phyloP scores from a whole-genome alignment of 2,113 vertebrate species.

The Leptosomus discolor region DNA sequence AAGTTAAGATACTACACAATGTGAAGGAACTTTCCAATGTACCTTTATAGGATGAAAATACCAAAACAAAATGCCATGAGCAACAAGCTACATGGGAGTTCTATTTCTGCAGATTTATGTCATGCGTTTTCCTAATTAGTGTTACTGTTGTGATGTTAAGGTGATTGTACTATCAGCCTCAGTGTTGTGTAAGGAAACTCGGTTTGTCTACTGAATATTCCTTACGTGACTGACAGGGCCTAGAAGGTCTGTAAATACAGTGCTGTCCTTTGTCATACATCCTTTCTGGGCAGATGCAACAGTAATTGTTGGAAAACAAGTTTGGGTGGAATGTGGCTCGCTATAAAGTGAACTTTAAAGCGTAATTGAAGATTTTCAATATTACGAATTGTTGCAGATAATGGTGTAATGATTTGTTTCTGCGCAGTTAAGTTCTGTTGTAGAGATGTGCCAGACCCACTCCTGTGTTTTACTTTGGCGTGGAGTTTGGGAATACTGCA shows the following conservation, averaged over 20 bases:
- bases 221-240: background rate
- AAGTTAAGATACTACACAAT: background rate
- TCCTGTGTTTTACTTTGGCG: background rate
- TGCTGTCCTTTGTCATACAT: background rate
- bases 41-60: background rate
- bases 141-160: background rate
- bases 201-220: background rate
- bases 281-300: background rate
- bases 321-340: background rate
- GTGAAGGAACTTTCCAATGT: background rate
- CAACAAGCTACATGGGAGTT: background rate
- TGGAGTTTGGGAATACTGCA: background rate
- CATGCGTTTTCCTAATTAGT: background rate
- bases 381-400: background rate
- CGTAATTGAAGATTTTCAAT: background rate
- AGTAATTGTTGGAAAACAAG: background rate
- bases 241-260: background rate
- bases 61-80: background rate
- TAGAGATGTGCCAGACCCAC: background rate
- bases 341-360: background rate
- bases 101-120: background rate
- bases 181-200: background rate
- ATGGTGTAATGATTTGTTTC: background rate
- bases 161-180: background rate
- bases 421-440: background rate